phyloP scores from a whole-genome alignment of 2,888 invertebrate species.

The Pecten maximus region DNA sequence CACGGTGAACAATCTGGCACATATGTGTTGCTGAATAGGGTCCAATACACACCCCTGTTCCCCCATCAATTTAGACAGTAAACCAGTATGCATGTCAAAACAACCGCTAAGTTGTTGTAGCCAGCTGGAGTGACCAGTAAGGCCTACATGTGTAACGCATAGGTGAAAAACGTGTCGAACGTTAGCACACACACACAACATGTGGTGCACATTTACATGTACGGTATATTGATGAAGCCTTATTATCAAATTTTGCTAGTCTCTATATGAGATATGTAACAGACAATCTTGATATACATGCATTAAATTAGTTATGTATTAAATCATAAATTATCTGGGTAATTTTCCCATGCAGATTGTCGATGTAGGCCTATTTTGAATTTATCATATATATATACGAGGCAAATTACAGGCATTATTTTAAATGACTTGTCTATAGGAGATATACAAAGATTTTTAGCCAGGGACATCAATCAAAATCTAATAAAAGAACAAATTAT shows the following conservation, averaged over 20 bases:
- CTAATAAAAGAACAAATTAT: too few species aligned
- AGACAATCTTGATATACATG: too few species aligned
- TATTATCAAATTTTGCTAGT: background rate
- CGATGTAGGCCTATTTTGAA: too few species aligned
- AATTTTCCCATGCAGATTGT: too few species aligned
- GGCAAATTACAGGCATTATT: too few species aligned
- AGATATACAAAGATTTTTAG: too few species aligned
- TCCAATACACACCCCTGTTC: conserved; percentile 13
- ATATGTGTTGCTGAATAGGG: background rate
- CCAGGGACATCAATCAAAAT: too few species aligned
- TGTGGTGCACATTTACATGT: background rate
- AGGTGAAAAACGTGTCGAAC: background rate
- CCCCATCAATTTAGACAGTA: background rate
- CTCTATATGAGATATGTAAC: background rate
- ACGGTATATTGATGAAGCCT: background rate
- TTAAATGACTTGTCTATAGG: too few species aligned
- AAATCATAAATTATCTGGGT: too few species aligned
- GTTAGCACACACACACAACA: background rate
- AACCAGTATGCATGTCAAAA: background rate
- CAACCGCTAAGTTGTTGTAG: background rate
- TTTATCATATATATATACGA: too few species aligned
- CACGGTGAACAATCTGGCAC: background rate
- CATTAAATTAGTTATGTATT: too few species aligned
- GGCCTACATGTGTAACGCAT: background rate
- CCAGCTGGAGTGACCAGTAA: conserved; percentile 1